Evolutionary conservation across 2,113 vertebrate species (phyloP).

Genomic region (Ammodramus savannarum): DNA sequence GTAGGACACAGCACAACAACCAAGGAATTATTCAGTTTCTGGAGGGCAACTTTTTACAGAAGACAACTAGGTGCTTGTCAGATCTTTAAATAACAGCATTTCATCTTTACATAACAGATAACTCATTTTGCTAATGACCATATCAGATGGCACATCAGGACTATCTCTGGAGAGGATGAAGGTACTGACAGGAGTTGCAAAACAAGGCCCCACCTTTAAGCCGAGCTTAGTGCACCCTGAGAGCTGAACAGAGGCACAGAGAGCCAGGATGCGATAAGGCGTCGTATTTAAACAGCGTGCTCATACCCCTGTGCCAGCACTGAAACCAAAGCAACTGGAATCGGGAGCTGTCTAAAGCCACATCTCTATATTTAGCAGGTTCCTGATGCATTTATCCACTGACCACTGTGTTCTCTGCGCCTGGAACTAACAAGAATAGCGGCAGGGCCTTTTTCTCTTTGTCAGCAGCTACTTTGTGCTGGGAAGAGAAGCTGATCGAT

Average conservation of each 20-base stretch:
- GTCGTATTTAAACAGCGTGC: constrained; percentile 11
- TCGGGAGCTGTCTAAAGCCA: constrained; percentile 9
- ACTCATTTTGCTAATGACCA: constrained; percentile 19
- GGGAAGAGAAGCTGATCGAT: not conserved
- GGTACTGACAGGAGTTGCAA: not conserved
- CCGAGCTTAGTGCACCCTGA: accelerated
- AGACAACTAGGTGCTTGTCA: constrained; percentile 44
- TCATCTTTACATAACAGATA: constrained; percentile 53
- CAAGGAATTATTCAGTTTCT: constrained; percentile 30
- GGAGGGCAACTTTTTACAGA: constrained; percentile 38
- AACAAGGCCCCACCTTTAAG: not conserved
- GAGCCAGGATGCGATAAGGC: not conserved
- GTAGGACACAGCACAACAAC: not conserved
- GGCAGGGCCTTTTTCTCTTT: not conserved
- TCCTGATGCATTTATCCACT: not conserved
- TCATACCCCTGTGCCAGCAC: not conserved
- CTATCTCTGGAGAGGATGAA: not conserved
- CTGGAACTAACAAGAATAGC: not conserved
- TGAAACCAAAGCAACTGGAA: constrained; percentile 53
- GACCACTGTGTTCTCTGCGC: not conserved
- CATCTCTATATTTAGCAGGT: constrained; percentile 41
- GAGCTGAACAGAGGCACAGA: not conserved
- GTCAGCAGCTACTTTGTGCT: not conserved
- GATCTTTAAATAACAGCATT: not conserved
- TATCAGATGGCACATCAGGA: constrained; percentile 26